Evolutionary conservation across 2,888 invertebrate genomes (phyloP).

Genomic region (Yponomeuta sedellus): DNA sequence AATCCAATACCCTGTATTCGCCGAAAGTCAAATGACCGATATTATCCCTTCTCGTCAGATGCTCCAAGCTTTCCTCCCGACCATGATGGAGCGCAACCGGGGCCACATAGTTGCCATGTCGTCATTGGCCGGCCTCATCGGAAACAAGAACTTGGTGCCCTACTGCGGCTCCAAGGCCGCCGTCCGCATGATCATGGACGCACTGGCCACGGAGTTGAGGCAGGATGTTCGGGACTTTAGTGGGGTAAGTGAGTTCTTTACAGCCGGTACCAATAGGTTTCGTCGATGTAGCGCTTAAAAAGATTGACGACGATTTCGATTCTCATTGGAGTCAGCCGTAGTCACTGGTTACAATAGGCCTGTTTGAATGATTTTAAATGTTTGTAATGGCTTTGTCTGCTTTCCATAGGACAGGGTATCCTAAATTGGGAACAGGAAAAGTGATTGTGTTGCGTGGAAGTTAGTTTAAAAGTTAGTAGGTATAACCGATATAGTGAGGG

Average conservation of each 20-base stretch:
- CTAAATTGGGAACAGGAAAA: no score
- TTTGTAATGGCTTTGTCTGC: no score
- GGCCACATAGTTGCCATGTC: slow-evolving; percentile 86
- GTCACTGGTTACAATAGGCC: no score
- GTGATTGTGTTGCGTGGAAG: no score
- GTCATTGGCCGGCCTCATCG: slow-evolving; percentile 85
- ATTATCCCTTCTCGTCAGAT: slow-evolving; percentile 53
- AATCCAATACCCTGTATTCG: not conserved
- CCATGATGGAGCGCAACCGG: slow-evolving; percentile 81
- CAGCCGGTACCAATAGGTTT: no score
- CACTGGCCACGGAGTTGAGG: slow-evolving; percentile 83
- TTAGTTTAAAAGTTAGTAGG: no score
- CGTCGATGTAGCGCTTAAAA: no score
- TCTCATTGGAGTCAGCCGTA: no score
- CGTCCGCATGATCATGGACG: slow-evolving; percentile 89
- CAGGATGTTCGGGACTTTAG: slow-evolving; percentile 58
- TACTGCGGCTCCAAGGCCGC: slow-evolving; percentile 90
- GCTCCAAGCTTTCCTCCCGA: slow-evolving; percentile 84
- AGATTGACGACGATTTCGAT: no score
- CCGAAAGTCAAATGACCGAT: not conserved
- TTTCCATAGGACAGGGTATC: no score
- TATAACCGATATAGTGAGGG: no score
- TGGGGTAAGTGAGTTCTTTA: slow-evolving; percentile 36
- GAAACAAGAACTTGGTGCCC: slow-evolving; percentile 83
- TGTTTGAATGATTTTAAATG: no score